Percentiles rank a stretch among this genome's conserved stretches.
Evolutionary conservation across 2,888 invertebrate genomes (phyloP).

Genomic region (Drosophila paranaensis): DNA sequence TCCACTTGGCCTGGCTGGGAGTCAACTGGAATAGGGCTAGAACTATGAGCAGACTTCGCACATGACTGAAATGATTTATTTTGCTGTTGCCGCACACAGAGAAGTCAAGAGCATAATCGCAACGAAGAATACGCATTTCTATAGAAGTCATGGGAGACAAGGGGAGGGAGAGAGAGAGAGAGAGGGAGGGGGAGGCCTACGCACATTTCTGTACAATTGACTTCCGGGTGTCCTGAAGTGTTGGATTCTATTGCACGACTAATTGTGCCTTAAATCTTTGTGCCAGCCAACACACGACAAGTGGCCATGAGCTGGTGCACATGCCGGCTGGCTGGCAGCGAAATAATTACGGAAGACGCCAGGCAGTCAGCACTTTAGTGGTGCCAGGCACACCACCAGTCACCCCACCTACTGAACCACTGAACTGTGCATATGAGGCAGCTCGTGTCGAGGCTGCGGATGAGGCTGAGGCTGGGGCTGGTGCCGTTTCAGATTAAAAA

Average conservation of each 20-base stretch:
- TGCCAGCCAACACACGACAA: conserved; percentile 30
- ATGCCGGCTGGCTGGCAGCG: conserved; percentile 35
- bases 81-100: neutral
- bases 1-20: neutral
- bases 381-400: conserved; percentile 6
- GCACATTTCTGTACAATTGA: conserved; percentile 22
- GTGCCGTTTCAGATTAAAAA: conserved; percentile 72
- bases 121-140: conserved; percentile 9
- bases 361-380: conserved; percentile 40
- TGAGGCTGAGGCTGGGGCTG: conserved; percentile 21
- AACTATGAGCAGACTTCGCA: neutral
- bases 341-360: conserved; percentile 71
- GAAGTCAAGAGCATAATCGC: conserved; percentile 13
- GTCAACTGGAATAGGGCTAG: neutral
- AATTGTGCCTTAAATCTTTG: conserved; percentile 64
- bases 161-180: neutral
- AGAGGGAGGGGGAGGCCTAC: neutral
- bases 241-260: conserved; percentile 52
- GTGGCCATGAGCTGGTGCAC: conserved; percentile 46
- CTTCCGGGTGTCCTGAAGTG: conserved; percentile 59
- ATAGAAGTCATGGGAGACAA: neutral
- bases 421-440: conserved; percentile 7
- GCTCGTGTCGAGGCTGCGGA: conserved; percentile 32
- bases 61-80: conserved; percentile 5
- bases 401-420: neutral